phyloP scores from a whole-genome alignment of 1,140 invertebrate species.

The Pseudomyrmex concolor region DNA sequence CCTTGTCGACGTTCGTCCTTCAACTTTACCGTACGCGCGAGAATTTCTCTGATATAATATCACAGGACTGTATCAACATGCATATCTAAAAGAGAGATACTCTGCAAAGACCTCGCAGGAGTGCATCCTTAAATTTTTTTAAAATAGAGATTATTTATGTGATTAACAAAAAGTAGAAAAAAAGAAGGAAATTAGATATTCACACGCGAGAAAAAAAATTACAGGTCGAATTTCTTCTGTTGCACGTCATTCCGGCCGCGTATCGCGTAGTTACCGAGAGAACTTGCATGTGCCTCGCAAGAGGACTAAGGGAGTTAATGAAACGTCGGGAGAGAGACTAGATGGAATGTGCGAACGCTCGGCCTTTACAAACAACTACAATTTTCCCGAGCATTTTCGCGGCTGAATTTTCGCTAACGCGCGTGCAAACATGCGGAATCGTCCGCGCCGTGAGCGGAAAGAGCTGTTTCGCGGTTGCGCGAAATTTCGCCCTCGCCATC shows the following conservation, averaged over 20 bases:
- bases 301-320: conserved; percentile 13
- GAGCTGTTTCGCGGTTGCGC: conserved; percentile 53
- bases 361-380: conserved; percentile 35
- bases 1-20: conserved; percentile 42
- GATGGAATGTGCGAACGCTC: conserved; percentile 26
- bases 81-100: background rate
- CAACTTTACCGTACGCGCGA: conserved; percentile 34
- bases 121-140: no score
- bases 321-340: background rate
- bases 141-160: background rate
- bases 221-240: background rate
- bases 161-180: background rate
- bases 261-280: conserved; percentile 1
- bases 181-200: background rate
- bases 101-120: background rate
- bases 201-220: no score
- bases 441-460: conserved; percentile 20
- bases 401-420: conserved; percentile 53
- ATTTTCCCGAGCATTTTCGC: conserved; percentile 51
- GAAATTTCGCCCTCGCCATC: conserved; percentile 38
- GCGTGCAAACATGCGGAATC: conserved; percentile 57
- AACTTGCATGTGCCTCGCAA: background rate
- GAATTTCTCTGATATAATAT: conserved; percentile 29
- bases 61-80: background rate
- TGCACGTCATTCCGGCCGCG: background rate